Conservation (phyloP, 2,888 invertebrate species). For the Tipula unca region DNA sequence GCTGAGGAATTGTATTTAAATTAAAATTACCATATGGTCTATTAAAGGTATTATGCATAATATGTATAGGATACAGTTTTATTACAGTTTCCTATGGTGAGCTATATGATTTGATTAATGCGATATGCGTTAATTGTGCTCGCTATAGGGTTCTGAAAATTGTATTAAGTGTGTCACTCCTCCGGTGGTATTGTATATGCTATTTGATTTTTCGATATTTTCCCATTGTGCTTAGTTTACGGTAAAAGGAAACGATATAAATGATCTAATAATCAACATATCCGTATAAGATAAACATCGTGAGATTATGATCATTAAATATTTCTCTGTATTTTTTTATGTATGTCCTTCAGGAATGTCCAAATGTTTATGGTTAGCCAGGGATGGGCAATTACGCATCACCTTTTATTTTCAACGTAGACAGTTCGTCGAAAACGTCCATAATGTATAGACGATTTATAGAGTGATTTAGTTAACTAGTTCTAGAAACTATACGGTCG, state of each 20-base stretch:
- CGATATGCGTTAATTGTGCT: not conserved
- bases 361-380: too few relatives aligned
- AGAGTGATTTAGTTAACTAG: too few relatives aligned
- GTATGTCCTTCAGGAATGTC: too few relatives aligned
- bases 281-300: not conserved
- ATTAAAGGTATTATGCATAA: not conserved
- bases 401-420: too few relatives aligned
- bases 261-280: not conserved
- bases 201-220: not conserved
- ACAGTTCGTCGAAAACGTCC: too few relatives aligned
- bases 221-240: not conserved
- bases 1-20: constrained; percentile 14
- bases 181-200: not conserved
- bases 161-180: not conserved
- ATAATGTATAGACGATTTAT: too few relatives aligned
- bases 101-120: not conserved
- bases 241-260: not conserved
- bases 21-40: constrained; percentile 9
- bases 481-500: too few relatives aligned
- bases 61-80: not conserved
- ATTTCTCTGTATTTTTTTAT: not conserved
- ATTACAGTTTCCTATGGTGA: not conserved
- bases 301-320: not conserved
- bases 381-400: too few relatives aligned
- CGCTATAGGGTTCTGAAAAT: not conserved